A percentile compares a stretch with the other conserved stretches of the same genome.
These are phyloP conservation scores for Pollenia amentaria DNA, from an alignment of 2,888 invertebrate species.

Conservation along the genomic window DNA sequence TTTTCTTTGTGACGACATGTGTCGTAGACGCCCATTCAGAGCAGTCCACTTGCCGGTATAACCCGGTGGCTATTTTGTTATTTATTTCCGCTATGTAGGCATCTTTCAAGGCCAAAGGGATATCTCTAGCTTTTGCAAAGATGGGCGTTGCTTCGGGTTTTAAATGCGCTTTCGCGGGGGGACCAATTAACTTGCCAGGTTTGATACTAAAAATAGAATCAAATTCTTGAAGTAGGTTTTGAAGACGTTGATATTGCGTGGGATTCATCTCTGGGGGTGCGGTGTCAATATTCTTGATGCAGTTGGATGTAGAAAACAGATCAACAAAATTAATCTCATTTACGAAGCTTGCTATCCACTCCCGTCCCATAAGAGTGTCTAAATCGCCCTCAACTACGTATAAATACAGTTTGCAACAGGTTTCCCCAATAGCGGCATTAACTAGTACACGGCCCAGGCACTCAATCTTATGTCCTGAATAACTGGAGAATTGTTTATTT, in stretches of 20 bases:
- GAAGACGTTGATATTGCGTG: not conserved
- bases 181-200: constrained; percentile 30
- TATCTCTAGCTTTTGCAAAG: constrained; percentile 41
- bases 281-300: constrained; percentile 16
- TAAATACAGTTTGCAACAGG: too few species aligned
- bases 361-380: too few species aligned
- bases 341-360: too few species aligned
- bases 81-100: constrained; percentile 19
- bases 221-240: not conserved
- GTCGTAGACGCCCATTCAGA: constrained; percentile 59
- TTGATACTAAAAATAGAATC: too few species aligned
- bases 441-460: too few species aligned
- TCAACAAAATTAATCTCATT: too few species aligned
- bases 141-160: constrained; percentile 18
- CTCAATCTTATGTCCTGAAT: too few species aligned
- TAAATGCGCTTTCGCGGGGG: constrained; percentile 8
- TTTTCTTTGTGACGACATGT: constrained; percentile 58
- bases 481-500: too few species aligned
- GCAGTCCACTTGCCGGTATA: constrained; percentile 54
- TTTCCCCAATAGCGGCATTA: too few species aligned
- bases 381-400: too few species aligned
- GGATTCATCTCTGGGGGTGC: constrained; percentile 33
- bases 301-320: not conserved
- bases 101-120: constrained; percentile 16
- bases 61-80: not conserved